A percentile compares a stretch with the other conserved stretches of the same genome.
These are phyloP conservation scores for Calycopis cecrops DNA, from an alignment of 1,140 invertebrate species.

Conservation along the genomic window DNA sequence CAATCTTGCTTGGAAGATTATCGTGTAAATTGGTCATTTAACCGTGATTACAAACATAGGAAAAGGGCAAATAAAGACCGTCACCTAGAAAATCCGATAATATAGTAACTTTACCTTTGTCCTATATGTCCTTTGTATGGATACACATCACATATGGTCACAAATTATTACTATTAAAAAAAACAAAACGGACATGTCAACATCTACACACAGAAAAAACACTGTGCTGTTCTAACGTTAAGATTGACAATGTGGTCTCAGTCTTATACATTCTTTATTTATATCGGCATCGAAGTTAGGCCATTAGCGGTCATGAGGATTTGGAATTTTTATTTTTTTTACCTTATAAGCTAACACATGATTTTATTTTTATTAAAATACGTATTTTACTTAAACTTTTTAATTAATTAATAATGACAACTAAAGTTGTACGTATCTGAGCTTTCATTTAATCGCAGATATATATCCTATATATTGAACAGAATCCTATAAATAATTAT, in stretches of 20 bases:
- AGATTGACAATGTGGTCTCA: slow-evolving; percentile 29
- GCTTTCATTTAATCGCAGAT: no score
- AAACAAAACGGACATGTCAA: slow-evolving; percentile 13
- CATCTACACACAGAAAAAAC: slow-evolving; percentile 17
- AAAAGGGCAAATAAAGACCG: slow-evolving; percentile 12
- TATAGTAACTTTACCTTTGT: neutral
- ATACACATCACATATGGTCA: neutral
- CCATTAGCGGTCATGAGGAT: neutral
- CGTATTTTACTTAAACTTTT: no score
- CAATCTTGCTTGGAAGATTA: slow-evolving; percentile 18
- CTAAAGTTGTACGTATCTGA: no score
- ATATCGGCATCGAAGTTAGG: slow-evolving; percentile 25
- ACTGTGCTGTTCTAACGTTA: slow-evolving; percentile 32
- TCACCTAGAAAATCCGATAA: slow-evolving; percentile 4
- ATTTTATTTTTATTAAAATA: no score
- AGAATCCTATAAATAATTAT: no score
- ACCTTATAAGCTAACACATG: neutral
- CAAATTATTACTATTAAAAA: slow-evolving; percentile 5
- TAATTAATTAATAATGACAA: no score
- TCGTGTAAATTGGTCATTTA: slow-evolving; percentile 26
- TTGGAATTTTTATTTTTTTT: neutral
- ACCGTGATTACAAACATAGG: slow-evolving; percentile 5
- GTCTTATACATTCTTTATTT: slow-evolving; percentile 38
- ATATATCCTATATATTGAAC: no score
- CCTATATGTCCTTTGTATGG: neutral